phyloP scores from a whole-genome alignment of 2,113 vertebrate species.

The Melanocharis versteri region DNA sequence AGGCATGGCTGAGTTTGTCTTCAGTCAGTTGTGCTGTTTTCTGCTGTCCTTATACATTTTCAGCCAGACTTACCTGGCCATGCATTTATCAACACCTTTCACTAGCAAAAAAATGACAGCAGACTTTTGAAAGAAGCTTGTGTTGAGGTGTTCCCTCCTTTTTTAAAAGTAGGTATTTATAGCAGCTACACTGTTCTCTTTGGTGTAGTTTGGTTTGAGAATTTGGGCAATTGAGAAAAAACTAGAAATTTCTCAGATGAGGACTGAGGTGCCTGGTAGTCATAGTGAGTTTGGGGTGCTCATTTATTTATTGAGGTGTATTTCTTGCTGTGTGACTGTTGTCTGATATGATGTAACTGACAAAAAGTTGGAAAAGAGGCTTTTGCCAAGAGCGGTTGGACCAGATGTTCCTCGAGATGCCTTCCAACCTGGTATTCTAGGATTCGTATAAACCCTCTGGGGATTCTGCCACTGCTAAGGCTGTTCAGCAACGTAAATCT shows the following conservation, averaged over 20 bases:
- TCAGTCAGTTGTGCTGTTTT: background rate
- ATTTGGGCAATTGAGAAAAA: background rate
- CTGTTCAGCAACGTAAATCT: background rate
- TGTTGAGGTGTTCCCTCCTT: background rate
- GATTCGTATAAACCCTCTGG: background rate
- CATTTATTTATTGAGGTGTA: background rate
- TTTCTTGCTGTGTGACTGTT: background rate
- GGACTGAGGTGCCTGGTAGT: background rate
- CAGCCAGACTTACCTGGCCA: background rate
- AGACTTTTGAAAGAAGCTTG: background rate
- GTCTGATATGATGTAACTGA: background rate
- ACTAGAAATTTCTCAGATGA: background rate
- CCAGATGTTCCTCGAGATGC: background rate
- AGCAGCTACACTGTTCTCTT: background rate
- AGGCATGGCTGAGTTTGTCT: background rate
- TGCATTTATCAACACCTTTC: background rate
- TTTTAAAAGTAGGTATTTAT: background rate
- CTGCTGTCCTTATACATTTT: background rate
- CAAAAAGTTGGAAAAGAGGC: background rate
- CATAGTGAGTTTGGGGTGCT: fast-evolving
- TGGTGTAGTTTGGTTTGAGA: background rate
- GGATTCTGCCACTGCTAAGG: background rate
- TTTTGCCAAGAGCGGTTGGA: background rate
- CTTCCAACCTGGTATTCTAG: background rate
- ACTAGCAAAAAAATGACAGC: background rate